These are phyloP conservation scores for Coptodon rendalli DNA, from an alignment of 2,113 vertebrate genomes.

Conservation along the genomic window DNA sequence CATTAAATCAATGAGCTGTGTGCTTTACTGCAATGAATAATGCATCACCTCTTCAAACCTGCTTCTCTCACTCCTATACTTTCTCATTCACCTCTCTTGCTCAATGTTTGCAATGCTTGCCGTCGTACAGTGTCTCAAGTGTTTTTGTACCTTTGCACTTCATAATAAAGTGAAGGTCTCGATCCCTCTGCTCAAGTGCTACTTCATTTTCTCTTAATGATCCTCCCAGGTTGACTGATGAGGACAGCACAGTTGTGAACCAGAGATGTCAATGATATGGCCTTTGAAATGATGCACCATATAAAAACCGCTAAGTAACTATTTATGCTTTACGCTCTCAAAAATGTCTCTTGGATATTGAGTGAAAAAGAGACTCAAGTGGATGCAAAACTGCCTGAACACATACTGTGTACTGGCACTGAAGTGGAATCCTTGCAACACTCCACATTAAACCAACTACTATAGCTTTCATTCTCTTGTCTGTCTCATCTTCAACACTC, in stretches of 20 bases:
- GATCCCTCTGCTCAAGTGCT: conserved; percentile 19
- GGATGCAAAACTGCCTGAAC: neutral
- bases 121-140: conserved; percentile 33
- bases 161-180: conserved; percentile 60
- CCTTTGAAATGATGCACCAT: neutral
- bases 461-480: conserved; percentile 7
- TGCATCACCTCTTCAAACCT: conserved; percentile 45
- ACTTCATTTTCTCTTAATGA: conserved; percentile 50
- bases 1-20: conserved; percentile 71
- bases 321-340: neutral
- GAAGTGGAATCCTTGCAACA: neutral
- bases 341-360: neutral
- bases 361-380: neutral
- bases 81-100: neutral
- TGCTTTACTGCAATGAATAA: conserved; percentile 67
- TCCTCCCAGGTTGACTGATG: conserved; percentile 24
- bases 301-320: neutral
- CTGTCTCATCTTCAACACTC: conserved; percentile 30
- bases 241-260: neutral
- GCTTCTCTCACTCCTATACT: conserved; percentile 10
- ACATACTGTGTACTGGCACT: neutral
- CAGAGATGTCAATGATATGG: neutral
- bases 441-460: conserved; percentile 29
- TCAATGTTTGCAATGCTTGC: conserved; percentile 30
- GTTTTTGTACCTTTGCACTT: conserved; percentile 61